These are phyloP conservation scores for Andrena trimmerana DNA, from an alignment of 2,888 invertebrate genomes.

Conservation along the genomic window DNA sequence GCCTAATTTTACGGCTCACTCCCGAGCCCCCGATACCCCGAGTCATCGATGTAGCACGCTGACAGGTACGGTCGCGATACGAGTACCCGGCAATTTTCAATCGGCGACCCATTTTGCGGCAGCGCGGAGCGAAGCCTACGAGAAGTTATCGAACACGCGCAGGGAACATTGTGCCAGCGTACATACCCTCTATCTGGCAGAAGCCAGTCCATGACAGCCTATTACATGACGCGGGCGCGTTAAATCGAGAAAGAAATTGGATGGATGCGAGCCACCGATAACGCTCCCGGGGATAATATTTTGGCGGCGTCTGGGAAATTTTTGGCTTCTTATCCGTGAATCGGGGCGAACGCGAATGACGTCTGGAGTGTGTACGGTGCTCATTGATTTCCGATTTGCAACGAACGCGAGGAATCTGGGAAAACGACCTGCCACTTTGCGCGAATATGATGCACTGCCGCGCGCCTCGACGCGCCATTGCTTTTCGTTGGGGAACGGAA, in stretches of 20 bases:
- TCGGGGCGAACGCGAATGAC: not conserved
- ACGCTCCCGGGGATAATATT: constrained; percentile 16
- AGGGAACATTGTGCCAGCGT: constrained; percentile 41
- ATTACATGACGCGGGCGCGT: constrained; percentile 49
- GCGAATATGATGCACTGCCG: too few species aligned
- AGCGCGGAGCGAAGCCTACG: constrained; percentile 35
- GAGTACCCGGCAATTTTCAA: constrained; percentile 48
- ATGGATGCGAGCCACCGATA: constrained; percentile 54
- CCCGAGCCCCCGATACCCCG: constrained; percentile 13
- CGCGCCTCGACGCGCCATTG: too few species aligned
- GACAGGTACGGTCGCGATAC: constrained; percentile 46
- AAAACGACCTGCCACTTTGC: too few species aligned
- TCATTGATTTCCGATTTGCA: not conserved
- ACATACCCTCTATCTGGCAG: constrained; percentile 55
- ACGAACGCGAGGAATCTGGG: not conserved
- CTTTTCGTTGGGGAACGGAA: too few species aligned
- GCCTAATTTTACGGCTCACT: constrained; percentile 47
- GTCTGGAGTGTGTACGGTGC: not conserved
- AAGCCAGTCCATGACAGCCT: constrained; percentile 47
- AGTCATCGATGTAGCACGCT: constrained; percentile 34
- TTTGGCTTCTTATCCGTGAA: constrained; percentile 14
- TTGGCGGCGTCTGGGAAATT: constrained; percentile 11
- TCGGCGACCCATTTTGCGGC: constrained; percentile 47
- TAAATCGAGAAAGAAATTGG: constrained; percentile 70
- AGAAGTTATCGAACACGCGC: constrained; percentile 56